Percentiles rank a stretch among this genome's conserved stretches.
Evolutionary conservation across 2,113 vertebrate genomes (phyloP).

Genomic region (Oryzias melastigma): DNA sequence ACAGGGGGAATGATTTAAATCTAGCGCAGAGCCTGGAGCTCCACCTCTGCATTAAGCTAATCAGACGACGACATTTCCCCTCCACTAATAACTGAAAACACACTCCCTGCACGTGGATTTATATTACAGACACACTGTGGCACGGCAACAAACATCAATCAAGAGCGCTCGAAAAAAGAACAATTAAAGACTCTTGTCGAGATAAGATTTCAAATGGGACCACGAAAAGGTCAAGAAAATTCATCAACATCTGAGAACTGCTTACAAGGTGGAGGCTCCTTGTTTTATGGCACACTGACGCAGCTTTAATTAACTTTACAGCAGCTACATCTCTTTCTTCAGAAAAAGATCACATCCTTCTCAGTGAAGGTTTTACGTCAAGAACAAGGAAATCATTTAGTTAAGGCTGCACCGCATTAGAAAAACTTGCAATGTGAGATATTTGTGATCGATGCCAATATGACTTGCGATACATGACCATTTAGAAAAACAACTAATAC

Average conservation of each 20-base stretch:
- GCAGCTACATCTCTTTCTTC: conserved; percentile 4
- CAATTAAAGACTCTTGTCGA: conserved; percentile 17
- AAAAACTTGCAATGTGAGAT: no score
- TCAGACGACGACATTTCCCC: conserved; percentile 20
- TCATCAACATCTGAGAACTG: conserved; percentile 29
- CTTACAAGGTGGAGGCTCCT: conserved; percentile 27
- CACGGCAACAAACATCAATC: not conserved
- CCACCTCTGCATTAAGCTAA: conserved; percentile 18
- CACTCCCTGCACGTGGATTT: not conserved
- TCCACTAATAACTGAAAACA: conserved; percentile 5
- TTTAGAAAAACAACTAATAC: no score
- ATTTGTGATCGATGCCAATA: no score
- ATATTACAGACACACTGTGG: not conserved
- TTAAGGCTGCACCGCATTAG: no score
- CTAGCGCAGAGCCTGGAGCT: conserved; percentile 35
- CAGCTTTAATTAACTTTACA: conserved; percentile 45
- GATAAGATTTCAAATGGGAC: no score
- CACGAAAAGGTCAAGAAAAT: not conserved
- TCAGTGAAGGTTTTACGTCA: no score
- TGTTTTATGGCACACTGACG: conserved; percentile 24
- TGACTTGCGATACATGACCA: no score
- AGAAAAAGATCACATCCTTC: no score
- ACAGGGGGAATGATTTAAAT: conserved; percentile 44
- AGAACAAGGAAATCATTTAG: no score
- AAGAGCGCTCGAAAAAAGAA: conserved; percentile 4